These are phyloP conservation scores for Hipparchia semele DNA, from an alignment of 2,888 invertebrate species.

Conservation along the genomic window DNA sequence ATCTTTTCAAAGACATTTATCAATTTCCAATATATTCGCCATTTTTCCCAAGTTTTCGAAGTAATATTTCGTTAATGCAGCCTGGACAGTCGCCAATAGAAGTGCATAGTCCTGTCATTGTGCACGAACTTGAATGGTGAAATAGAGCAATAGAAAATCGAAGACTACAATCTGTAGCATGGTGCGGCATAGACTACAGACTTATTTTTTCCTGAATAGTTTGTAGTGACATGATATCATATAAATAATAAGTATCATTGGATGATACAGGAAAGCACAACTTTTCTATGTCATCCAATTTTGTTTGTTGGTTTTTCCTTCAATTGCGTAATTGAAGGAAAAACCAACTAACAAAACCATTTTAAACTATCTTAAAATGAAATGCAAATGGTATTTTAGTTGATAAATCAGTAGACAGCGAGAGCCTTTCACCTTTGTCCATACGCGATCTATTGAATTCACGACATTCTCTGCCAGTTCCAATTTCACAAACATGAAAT, in stretches of 20 bases:
- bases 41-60: slow-evolving; percentile 9
- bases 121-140: neutral
- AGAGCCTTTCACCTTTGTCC: neutral
- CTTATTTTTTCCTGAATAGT: no score
- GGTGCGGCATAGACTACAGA: no score
- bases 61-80: slow-evolving; percentile 9
- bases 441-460: slow-evolving; percentile 41
- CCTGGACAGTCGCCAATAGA: slow-evolving; percentile 19
- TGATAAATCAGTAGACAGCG: no score
- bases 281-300: no score
- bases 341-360: no score
- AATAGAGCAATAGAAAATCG: slow-evolving; percentile 10
- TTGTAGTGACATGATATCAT: no score
- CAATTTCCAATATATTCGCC: neutral
- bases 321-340: no score
- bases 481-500: slow-evolving; percentile 61
- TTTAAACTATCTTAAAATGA: no score
- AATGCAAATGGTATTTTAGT: neutral
- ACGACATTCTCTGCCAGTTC: slow-evolving; percentile 44
- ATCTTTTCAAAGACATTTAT: slow-evolving; percentile 8
- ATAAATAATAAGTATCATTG: no score
- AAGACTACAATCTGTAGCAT: neutral
- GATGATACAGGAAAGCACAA: no score
- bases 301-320: no score
- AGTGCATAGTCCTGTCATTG: slow-evolving; percentile 1